Evolutionary conservation across 1,140 invertebrate genomes (phyloP).

Genomic region (Hesperophylax magnus): DNA sequence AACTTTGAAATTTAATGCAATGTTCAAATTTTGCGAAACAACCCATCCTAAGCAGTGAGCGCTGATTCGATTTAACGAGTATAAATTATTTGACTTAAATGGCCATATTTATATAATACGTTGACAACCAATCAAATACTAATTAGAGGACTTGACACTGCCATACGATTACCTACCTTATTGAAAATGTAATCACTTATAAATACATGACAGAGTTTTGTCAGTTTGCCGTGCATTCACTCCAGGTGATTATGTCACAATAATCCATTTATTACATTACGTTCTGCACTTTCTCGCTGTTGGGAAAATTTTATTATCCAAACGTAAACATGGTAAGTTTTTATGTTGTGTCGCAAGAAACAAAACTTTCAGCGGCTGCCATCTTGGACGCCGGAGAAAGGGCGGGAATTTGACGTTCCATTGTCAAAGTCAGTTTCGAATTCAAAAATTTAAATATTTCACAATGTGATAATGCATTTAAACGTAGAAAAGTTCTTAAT

Average conservation of each 20-base stretch:
- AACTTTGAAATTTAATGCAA: too few species aligned
- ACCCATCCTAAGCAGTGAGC: too few species aligned
- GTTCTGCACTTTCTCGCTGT: neutral
- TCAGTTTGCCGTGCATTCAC: neutral
- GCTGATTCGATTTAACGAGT: too few species aligned
- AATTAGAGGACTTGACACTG: too few species aligned
- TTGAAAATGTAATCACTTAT: too few species aligned
- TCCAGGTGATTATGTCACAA: neutral
- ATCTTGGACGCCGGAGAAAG: constrained; percentile 4
- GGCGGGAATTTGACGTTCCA: constrained; percentile 10
- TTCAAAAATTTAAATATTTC: neutral
- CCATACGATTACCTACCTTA: too few species aligned
- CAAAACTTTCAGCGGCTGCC: neutral
- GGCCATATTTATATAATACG: too few species aligned
- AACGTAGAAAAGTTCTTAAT: too few species aligned
- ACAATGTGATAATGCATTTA: neutral
- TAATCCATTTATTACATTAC: neutral
- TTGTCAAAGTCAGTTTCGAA: constrained; percentile 17
- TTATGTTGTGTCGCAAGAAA: neutral
- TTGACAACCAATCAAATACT: too few species aligned
- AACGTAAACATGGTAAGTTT: neutral
- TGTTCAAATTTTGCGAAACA: too few species aligned
- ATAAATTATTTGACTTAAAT: too few species aligned
- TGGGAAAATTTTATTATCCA: neutral
- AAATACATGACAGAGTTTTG: neutral